A percentile compares a stretch with the other conserved stretches of the same genome.
These are phyloP conservation scores for Vanessa atalanta DNA, from an alignment of 1,140 invertebrate species.

Conservation along the genomic window DNA sequence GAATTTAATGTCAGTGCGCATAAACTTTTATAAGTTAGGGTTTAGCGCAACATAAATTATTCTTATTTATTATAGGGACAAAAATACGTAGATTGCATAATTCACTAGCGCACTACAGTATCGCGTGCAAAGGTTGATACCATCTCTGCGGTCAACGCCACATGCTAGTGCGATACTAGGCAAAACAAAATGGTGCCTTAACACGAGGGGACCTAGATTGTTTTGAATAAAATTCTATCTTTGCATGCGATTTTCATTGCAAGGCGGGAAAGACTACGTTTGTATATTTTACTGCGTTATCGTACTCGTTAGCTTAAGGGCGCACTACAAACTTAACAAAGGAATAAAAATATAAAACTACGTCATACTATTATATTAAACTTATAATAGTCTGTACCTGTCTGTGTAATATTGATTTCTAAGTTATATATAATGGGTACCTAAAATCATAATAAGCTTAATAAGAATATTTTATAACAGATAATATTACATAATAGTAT, in stretches of 20 bases:
- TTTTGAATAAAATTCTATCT: slow-evolving; percentile 13
- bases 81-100: slow-evolving; percentile 43
- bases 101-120: slow-evolving; percentile 39
- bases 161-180: slow-evolving; percentile 19
- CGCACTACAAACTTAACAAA: background rate
- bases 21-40: slow-evolving; percentile 15
- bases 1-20: background rate
- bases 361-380: no score
- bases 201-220: slow-evolving; percentile 19
- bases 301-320: background rate
- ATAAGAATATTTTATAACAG: no score
- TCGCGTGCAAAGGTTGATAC: slow-evolving; percentile 54
- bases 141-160: slow-evolving; percentile 51
- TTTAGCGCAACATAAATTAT: slow-evolving; percentile 26
- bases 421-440: background rate
- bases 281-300: slow-evolving; percentile 10
- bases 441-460: no score
- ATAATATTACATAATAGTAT: no score
- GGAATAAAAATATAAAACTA: no score
- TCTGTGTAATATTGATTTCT: no score
- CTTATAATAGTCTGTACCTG: no score
- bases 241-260: slow-evolving; percentile 12
- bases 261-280: slow-evolving; percentile 12
- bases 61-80: slow-evolving; percentile 25
- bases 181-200: slow-evolving; percentile 23